A percentile compares a stretch with the other conserved stretches of the same genome.
Conservation (phyloP, 2,888 invertebrate genomes). For the Steinernema scapterisci region DNA sequence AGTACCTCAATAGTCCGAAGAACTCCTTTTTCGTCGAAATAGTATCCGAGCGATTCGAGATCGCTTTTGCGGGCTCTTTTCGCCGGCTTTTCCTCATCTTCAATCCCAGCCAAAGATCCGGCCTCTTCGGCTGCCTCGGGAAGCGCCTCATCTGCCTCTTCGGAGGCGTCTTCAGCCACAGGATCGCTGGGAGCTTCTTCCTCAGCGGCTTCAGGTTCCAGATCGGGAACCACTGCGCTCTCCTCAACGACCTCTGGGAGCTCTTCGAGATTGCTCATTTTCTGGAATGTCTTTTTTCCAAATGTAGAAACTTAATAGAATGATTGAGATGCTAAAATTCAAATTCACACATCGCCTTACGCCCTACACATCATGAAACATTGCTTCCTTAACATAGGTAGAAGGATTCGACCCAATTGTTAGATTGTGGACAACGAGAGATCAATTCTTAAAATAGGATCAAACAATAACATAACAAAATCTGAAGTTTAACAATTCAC, state of each 20-base stretch:
- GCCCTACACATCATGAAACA: too few species aligned
- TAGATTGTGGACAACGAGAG: too few species aligned
- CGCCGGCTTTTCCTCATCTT: neutral
- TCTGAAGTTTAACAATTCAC: neutral
- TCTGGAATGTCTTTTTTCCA: too few species aligned
- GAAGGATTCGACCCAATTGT: too few species aligned
- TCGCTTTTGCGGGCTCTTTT: neutral
- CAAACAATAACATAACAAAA: slow-evolving; percentile 12
- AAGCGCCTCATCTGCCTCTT: neutral
- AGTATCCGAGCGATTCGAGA: neutral
- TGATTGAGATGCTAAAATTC: too few species aligned
- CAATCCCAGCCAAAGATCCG: neutral
- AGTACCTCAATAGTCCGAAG: neutral
- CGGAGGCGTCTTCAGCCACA: neutral
- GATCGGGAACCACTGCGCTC: neutral
- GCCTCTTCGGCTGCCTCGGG: neutral
- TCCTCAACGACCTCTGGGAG: neutral
- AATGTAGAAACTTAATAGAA: too few species aligned
- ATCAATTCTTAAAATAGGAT: neutral
- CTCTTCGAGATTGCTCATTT: neutral
- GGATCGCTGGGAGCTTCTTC: neutral
- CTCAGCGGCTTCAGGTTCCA: neutral
- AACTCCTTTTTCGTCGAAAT: neutral
- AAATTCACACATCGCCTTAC: too few species aligned
- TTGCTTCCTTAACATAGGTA: too few species aligned